Conservation (phyloP, 1,140 invertebrate species). For the Ericerus pela region DNA sequence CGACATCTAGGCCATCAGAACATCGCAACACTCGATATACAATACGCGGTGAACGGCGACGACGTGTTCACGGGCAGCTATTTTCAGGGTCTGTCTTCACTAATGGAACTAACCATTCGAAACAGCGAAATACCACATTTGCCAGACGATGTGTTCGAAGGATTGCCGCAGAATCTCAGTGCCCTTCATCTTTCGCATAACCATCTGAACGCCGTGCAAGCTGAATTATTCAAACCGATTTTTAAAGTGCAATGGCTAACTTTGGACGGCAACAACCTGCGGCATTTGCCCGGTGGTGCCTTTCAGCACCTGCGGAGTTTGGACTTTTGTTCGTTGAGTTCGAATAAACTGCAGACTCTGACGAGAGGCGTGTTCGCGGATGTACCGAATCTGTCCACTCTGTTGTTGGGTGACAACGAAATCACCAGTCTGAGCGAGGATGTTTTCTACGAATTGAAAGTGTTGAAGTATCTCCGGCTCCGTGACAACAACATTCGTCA, state of each 20-base stretch:
- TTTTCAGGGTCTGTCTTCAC: conserved; percentile 35
- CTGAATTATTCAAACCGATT: neutral
- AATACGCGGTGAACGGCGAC: no score
- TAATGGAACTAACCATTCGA: conserved; percentile 34
- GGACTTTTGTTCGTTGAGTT: conserved; percentile 21
- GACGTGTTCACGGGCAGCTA: conserved; percentile 35
- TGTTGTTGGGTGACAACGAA: conserved; percentile 45
- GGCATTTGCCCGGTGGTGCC: conserved; percentile 37
- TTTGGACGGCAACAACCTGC: conserved; percentile 42
- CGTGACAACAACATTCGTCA: no score
- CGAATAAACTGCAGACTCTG: conserved; percentile 42
- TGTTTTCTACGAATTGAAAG: conserved; percentile 38
- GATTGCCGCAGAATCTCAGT: conserved; percentile 39
- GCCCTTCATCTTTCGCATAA: conserved; percentile 29
- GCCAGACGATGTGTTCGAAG: conserved; percentile 39
- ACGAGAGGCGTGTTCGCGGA: conserved; percentile 40
- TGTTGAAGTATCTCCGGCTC: no score
- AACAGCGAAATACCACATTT: conserved; percentile 37
- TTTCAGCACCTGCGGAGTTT: conserved; percentile 42
- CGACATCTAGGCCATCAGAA: no score
- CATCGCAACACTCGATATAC: no score
- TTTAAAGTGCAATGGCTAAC: conserved; percentile 39
- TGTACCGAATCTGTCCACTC: conserved; percentile 37
- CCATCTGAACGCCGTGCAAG: conserved; percentile 13
- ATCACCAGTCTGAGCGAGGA: conserved; percentile 38